Evolutionary conservation across 2,113 vertebrate species (phyloP).

Genomic region (Gyps fulvus): DNA sequence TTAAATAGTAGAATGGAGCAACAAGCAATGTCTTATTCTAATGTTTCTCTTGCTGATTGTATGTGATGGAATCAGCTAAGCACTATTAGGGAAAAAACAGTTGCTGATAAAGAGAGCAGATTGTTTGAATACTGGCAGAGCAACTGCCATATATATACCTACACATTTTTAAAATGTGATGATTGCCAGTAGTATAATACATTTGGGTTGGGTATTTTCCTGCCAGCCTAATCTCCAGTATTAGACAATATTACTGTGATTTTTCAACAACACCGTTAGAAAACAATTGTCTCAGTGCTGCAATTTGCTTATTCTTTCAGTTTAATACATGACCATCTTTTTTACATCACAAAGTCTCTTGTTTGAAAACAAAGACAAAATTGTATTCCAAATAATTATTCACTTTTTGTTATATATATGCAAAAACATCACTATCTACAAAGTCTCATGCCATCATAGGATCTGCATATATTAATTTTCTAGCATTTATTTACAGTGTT

Average conservation of each 20-base stretch:
- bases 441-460: neutral
- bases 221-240: neutral
- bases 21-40: neutral
- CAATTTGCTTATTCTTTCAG: neutral
- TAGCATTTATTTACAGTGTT: neutral
- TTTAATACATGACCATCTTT: neutral
- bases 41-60: neutral
- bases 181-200: neutral
- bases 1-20: neutral
- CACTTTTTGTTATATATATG: neutral
- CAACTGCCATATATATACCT: neutral
- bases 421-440: neutral
- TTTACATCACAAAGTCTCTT: neutral
- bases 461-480: neutral
- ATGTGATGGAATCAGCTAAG: neutral
- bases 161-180: neutral
- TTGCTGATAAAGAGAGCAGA: neutral
- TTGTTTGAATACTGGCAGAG: neutral
- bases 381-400: neutral
- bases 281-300: neutral
- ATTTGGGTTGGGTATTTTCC: neutral
- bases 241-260: neutral
- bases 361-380: neutral
- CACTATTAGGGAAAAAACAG: neutral
- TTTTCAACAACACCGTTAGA: fast-evolving